phyloP scores from a whole-genome alignment of 2,113 vertebrate genomes.

The Chloropsis cyanopogon region DNA sequence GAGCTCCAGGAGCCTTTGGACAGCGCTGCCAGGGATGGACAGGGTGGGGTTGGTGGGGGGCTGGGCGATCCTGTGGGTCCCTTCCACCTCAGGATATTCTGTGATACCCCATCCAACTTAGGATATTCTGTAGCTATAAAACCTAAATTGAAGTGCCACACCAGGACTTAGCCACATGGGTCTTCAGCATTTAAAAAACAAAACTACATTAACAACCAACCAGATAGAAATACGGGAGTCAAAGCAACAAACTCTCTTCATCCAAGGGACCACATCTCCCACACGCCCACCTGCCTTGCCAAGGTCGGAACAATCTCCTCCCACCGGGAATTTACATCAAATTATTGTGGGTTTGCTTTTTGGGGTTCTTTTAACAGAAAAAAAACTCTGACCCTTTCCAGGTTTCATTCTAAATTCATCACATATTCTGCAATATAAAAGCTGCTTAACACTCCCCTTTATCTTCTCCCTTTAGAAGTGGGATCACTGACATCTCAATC shows the following conservation, averaged over 20 bases:
- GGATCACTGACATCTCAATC: background rate
- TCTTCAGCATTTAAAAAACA: background rate
- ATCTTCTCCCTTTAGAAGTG: background rate
- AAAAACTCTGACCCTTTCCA: background rate
- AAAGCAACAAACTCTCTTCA: background rate
- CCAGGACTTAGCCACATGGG: background rate
- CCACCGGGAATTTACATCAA: background rate
- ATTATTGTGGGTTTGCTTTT: rapidly evolving
- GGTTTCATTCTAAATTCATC: background rate
- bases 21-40: background rate
- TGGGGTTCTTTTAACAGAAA: background rate
- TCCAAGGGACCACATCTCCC: background rate
- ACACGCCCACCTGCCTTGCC: background rate
- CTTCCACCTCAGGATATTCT: background rate
- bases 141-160: background rate
- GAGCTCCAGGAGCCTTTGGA: background rate
- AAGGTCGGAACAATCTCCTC: background rate
- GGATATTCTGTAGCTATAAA: background rate
- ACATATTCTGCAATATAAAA: background rate
- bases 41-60: background rate
- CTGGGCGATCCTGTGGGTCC: background rate
- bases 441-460: background rate
- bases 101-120: too few species aligned
- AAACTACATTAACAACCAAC: background rate
- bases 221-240: background rate